phyloP scores from a whole-genome alignment of 2,113 vertebrate species.

The Caranx melampygus region DNA sequence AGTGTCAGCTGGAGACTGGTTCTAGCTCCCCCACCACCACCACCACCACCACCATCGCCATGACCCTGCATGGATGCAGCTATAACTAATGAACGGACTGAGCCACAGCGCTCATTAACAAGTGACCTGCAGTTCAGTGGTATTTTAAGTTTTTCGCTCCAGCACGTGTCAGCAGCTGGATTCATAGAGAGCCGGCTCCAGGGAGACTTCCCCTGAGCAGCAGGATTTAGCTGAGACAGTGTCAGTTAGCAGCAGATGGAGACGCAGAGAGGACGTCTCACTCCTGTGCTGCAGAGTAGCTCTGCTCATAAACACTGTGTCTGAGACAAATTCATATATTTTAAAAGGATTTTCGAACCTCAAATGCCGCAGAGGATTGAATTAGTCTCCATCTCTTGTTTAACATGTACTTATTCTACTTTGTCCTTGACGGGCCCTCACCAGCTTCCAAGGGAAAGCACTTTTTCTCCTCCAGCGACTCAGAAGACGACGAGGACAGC shows the following conservation, averaged over 20 bases:
- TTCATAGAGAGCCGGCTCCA: slow-evolving; percentile 28
- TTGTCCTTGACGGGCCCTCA: slow-evolving; percentile 88
- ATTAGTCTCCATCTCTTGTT: not conserved
- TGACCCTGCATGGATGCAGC: too few species aligned
- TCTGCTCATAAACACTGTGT: not conserved
- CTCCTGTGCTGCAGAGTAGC: not conserved
- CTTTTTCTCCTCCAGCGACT: slow-evolving; percentile 97
- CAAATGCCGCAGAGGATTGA: not conserved
- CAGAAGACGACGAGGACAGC: slow-evolving; percentile 95
- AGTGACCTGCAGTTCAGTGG: slow-evolving; percentile 24
- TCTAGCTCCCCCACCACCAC: too few species aligned
- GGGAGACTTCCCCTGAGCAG: slow-evolving; percentile 12
- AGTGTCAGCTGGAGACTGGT: too few species aligned
- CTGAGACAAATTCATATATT: not conserved
- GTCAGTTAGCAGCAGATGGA: slow-evolving; percentile 32
- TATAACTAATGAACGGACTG: too few species aligned
- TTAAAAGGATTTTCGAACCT: not conserved
- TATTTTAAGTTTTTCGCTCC: slow-evolving; percentile 27
- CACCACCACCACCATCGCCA: too few species aligned
- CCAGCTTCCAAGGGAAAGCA: slow-evolving; percentile 92
- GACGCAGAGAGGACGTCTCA: slow-evolving; percentile 1
- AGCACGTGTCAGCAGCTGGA: slow-evolving; percentile 20
- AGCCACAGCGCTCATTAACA: slow-evolving; percentile 40
- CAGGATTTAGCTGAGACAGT: slow-evolving; percentile 30
- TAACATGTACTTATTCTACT: not conserved